phyloP scores from a whole-genome alignment of 2,888 invertebrate species.

The Psococerastis gibbosa region DNA sequence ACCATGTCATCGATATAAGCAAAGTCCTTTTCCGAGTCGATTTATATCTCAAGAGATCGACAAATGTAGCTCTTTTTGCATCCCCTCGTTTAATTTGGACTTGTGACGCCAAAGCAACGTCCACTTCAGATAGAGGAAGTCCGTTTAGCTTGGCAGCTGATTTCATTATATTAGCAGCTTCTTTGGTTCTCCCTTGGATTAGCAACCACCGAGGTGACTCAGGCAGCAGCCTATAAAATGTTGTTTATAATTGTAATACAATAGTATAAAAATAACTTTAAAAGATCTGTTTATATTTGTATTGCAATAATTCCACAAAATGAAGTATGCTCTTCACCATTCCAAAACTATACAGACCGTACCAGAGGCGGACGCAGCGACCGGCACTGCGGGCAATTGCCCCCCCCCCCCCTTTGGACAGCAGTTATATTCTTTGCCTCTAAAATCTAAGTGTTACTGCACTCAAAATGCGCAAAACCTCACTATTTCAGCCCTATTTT shows the following conservation, averaged over 20 bases:
- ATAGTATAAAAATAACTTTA: not conserved
- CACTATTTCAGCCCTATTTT: no score
- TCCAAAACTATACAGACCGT: no score
- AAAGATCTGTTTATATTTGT: not conserved
- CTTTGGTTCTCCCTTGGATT: constrained; percentile 40
- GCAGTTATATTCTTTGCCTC: no score
- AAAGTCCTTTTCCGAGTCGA: constrained; percentile 49
- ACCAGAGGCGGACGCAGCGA: no score
- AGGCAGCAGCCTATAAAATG: constrained; percentile 35
- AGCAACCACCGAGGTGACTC: constrained; percentile 67
- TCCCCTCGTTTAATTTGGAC: not conserved
- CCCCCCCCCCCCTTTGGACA: no score
- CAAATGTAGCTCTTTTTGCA: constrained; percentile 23
- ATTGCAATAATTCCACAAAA: no score
- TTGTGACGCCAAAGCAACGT: constrained; percentile 8
- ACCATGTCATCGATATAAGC: constrained; percentile 60
- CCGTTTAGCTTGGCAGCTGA: constrained; percentile 36
- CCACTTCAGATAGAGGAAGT: constrained; percentile 16
- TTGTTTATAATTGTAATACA: not conserved
- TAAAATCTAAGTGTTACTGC: no score
- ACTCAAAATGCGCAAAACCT: no score
- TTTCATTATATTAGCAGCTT: constrained; percentile 40
- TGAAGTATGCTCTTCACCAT: no score
- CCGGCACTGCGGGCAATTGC: no score
- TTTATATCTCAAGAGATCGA: constrained; percentile 49